phyloP scores from a whole-genome alignment of 1,140 invertebrate genomes.

The Yoshiicerus persimilis region DNA sequence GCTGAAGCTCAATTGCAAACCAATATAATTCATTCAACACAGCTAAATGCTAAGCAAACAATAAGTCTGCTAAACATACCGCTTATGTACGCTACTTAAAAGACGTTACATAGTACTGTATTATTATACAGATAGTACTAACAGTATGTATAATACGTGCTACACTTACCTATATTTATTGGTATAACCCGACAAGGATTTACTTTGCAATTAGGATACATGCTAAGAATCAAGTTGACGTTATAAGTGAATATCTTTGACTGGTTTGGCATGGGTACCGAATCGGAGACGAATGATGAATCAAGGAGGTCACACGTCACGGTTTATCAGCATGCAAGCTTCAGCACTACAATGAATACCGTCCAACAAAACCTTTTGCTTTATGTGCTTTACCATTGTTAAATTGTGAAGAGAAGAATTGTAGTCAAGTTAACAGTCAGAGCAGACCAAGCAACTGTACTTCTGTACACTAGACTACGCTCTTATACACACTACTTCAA shows the following conservation, averaged over 20 bases:
- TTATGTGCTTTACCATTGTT: neutral
- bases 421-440: neutral
- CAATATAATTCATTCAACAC: no score
- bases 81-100: no score
- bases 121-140: no score
- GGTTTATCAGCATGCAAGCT: constrained; percentile 23
- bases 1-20: neutral
- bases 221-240: no score
- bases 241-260: neutral
- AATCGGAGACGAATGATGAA: constrained; percentile 40
- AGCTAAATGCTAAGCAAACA: no score
- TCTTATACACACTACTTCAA: neutral
- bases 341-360: neutral
- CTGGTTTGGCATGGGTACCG: constrained; percentile 28
- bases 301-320: constrained; percentile 36
- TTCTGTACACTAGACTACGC: neutral
- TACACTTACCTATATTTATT: no score
- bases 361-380: neutral
- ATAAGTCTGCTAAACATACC: no score
- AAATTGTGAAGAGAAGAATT: neutral
- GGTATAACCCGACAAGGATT: no score
- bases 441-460: neutral
- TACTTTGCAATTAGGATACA: no score
- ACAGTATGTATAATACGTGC: no score
- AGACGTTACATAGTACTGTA: no score